Conservation (phyloP, 2,888 invertebrate species). For the Eudasyphora cyanicolor region DNA sequence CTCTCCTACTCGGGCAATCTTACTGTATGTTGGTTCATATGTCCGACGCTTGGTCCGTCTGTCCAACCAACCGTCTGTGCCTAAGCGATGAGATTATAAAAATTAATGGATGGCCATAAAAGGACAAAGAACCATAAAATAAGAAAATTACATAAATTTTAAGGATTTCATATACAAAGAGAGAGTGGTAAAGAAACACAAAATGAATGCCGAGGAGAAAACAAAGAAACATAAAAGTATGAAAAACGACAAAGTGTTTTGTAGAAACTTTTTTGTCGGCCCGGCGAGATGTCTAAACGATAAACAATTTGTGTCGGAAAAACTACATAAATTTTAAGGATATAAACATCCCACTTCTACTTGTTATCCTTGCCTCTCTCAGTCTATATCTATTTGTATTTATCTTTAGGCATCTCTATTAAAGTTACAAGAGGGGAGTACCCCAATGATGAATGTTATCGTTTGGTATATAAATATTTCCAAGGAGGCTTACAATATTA, state of each 20-base stretch:
- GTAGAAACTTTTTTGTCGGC: background rate
- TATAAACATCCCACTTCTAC: background rate
- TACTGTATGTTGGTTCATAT: background rate
- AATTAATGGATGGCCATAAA: constrained; percentile 24
- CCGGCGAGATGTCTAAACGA: background rate
- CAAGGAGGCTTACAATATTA: background rate
- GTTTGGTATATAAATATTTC: background rate
- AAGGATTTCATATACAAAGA: constrained; percentile 8
- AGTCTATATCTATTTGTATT: too few relatives aligned
- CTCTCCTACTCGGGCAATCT: background rate
- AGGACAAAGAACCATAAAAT: constrained; percentile 1
- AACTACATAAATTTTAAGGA: background rate
- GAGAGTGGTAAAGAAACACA: background rate
- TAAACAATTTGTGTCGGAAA: constrained; percentile 2
- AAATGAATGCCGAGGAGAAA: background rate
- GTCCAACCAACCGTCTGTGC: background rate
- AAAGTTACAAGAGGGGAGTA: background rate
- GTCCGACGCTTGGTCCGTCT: too few relatives aligned
- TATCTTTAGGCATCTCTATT: background rate
- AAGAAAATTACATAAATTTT: constrained; percentile 23
- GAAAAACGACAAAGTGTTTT: background rate
- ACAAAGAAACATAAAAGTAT: background rate
- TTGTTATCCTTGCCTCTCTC: background rate
- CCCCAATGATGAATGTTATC: background rate
- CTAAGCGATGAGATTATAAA: constrained; percentile 15